Conservation (phyloP, 2,113 vertebrate species). For the Strix aluco region DNA sequence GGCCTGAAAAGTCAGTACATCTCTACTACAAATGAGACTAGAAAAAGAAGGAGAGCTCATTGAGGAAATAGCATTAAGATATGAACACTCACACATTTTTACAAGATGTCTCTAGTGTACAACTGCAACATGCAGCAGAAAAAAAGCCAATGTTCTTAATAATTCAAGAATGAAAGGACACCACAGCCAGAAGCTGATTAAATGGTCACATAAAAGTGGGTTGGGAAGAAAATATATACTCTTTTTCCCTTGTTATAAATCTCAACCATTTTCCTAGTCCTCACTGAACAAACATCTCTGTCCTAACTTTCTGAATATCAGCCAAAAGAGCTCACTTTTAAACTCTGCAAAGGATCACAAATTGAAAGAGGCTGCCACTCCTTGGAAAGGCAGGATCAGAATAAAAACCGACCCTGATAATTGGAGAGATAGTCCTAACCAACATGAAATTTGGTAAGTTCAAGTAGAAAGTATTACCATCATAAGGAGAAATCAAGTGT, state of each 20-base stretch:
- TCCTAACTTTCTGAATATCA: neutral
- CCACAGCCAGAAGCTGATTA: neutral
- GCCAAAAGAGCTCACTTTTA: neutral
- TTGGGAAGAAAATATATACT: neutral
- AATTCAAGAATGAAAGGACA: neutral
- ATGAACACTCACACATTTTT: neutral
- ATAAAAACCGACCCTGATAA: neutral
- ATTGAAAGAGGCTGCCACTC: neutral
- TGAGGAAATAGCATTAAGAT: neutral
- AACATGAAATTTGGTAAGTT: neutral
- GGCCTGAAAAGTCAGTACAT: neutral
- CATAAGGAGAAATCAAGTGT: neutral
- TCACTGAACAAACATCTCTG: neutral
- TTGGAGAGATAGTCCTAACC: neutral
- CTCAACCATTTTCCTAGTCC: neutral
- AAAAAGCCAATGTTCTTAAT: neutral
- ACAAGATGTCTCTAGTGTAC: neutral
- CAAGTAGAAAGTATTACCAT: neutral
- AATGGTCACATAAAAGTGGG: neutral
- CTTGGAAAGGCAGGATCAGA: neutral
- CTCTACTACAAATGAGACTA: neutral
- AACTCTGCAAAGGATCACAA: neutral
- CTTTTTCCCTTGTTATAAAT: neutral
- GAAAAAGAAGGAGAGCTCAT: neutral
- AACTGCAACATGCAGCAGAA: neutral